Evolutionary conservation across 2,888 invertebrate species (phyloP).

Genomic region (Coleophora deauratella): DNA sequence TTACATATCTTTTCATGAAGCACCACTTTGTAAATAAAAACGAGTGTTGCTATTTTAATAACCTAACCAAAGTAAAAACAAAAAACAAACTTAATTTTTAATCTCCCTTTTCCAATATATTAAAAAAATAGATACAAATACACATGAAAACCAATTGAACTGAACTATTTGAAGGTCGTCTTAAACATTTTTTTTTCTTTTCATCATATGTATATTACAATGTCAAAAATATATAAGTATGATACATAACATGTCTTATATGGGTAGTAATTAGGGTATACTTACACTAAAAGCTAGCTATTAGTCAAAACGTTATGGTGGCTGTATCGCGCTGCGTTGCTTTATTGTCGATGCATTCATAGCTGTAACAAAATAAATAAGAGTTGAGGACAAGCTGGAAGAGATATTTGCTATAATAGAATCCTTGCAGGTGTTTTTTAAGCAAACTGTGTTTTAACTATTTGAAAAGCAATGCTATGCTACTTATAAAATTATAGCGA

Average conservation of each 20-base stretch:
- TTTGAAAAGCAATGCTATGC: too few relatives aligned
- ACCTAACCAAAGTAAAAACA: conserved; percentile 4
- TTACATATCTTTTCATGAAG: not conserved
- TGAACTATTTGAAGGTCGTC: conserved; percentile 14
- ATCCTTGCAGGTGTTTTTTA: too few relatives aligned
- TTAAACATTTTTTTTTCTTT: not conserved
- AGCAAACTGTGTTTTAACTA: too few relatives aligned
- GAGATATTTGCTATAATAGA: too few relatives aligned
- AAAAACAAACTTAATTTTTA: conserved; percentile 9
- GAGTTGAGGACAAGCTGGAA: not conserved
- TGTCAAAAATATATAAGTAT: conserved; percentile 28
- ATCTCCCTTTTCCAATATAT: not conserved
- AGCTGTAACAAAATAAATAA: conserved; percentile 43
- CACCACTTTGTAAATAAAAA: conserved; percentile 2
- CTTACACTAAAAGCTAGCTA: conserved; percentile 29
- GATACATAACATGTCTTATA: conserved; percentile 11
- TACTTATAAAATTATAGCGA: too few relatives aligned
- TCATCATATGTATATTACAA: conserved; percentile 24
- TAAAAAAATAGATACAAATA: too few relatives aligned
- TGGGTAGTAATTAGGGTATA: conserved; percentile 14
- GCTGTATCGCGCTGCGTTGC: conserved; percentile 22
- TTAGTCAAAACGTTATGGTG: conserved; percentile 16
- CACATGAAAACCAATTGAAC: conserved; percentile 7
- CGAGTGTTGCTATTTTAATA: conserved; percentile 14
- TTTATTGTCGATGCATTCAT: conserved; percentile 62